Evolutionary conservation across 1,140 invertebrate genomes (phyloP).

Genomic region (Microplitis demolitor): DNA sequence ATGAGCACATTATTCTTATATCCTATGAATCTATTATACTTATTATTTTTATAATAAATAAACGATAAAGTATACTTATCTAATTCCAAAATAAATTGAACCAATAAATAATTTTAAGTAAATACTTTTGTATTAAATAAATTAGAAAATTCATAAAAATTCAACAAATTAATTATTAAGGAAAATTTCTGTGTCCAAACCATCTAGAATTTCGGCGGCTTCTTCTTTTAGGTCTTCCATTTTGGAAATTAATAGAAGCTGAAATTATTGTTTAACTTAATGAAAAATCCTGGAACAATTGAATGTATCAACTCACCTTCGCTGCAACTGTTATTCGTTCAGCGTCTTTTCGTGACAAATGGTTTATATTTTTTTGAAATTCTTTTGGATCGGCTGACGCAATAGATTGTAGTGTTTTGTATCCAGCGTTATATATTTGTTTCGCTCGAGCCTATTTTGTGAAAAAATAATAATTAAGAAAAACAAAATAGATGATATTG

Average conservation of each 20-base stretch:
- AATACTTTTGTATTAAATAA: not conserved
- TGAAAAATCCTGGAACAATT: constrained; percentile 20
- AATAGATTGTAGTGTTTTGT: constrained; percentile 74
- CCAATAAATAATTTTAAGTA: constrained; percentile 2
- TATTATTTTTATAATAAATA: not conserved
- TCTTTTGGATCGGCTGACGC: constrained; percentile 71
- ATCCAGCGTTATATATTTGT: constrained; percentile 83
- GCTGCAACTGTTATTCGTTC: constrained; percentile 82
- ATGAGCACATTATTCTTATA: constrained; percentile 43
- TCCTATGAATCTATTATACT: not conserved
- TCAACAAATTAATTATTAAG: not conserved
- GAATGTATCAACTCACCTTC: constrained; percentile 66
- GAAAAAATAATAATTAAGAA: constrained; percentile 30
- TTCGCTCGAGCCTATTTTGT: constrained; percentile 74
- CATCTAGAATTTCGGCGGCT: constrained; percentile 73
- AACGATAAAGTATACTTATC: not conserved
- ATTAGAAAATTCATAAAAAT: not conserved
- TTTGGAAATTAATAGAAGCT: constrained; percentile 80
- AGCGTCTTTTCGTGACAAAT: constrained; percentile 73
- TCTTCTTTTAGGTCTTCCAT: constrained; percentile 80
- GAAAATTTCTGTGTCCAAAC: constrained; percentile 48
- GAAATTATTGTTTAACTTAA: constrained; percentile 46
- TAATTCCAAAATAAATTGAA: not conserved
- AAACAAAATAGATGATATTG: constrained; percentile 22
- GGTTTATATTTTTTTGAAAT: constrained; percentile 70